Conservation (phyloP, 2,113 vertebrate genomes). For the Cyanistes caeruleus region DNA sequence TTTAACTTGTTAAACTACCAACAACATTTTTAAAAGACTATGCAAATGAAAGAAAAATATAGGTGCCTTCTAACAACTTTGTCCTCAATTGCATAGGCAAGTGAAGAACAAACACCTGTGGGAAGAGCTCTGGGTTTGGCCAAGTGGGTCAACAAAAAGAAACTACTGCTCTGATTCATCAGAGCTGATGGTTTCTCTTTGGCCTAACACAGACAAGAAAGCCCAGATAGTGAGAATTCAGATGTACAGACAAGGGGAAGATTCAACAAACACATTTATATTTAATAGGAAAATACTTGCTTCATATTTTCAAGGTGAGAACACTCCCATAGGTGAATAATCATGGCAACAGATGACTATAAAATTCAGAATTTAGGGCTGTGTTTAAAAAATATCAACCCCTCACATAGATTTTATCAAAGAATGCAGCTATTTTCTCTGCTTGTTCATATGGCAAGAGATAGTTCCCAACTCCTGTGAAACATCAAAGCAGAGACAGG, state of each 20-base stretch:
- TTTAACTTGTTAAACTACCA: background rate
- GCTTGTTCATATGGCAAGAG: background rate
- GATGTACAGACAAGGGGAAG: background rate
- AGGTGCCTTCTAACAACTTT: background rate
- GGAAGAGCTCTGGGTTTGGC: background rate
- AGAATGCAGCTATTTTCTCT: background rate
- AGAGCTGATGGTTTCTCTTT: background rate
- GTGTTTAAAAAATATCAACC: background rate
- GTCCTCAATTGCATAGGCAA: background rate
- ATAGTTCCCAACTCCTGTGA: background rate
- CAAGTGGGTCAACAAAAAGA: background rate
- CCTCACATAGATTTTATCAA: background rate
- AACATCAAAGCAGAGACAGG: background rate
- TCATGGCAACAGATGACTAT: background rate
- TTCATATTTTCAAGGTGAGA: background rate
- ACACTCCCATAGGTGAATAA: background rate
- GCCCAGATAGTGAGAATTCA: background rate
- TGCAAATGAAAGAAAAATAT: background rate
- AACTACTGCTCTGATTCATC: background rate
- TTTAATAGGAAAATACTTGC: background rate
- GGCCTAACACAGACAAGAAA: background rate
- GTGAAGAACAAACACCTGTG: background rate
- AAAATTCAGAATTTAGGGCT: background rate
- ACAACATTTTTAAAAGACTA: background rate
- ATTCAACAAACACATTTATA: background rate